Base-by-base conservation (phyloP, 2,888 invertebrate genomes). In the Junonia oenone region DNA sequence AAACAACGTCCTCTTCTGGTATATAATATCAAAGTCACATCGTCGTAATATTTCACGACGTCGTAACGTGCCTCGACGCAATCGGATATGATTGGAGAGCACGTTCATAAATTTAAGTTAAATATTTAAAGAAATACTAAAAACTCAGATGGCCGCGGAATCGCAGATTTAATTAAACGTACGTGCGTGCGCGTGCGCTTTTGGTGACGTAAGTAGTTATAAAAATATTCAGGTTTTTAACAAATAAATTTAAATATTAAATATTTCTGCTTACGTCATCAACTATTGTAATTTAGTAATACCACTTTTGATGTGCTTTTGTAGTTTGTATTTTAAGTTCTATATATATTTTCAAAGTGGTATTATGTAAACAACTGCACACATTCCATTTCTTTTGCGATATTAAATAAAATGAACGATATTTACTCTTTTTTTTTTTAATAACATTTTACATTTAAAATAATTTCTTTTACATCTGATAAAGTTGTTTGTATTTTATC, bases 191-290 rank as follows among this genome's bases (percentile, higher is more conserved):
- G 8, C 6, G 6, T 2, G 8, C 2, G 1, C 2, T 13, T 40
- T 43, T 43, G 43, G 43, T 43, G 43, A 26, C 43, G 43, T 43
- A 26, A 43, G 26, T 26, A 26, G 26, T n/a, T n/a, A n/a, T n/a
- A n/a, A n/a, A n/a, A n/a, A n/a, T n/a, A n/a, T n/a, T n/a, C n/a
- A n/a, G n/a, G n/a, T n/a, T n/a, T n/a, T n/a, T n/a, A n/a, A n/a
- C n/a, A n/a, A n/a, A n/a, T n/a, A n/a, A n/a, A n/a, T n/a, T n/a
- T n/a, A n/a, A n/a, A n/a, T n/a, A n/a, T n/a, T n/a, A n/a, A n/a
- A n/a, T n/a, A n/a, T n/a, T n/a, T 38, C 19, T 40, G 38, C 4
- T 40, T 40, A 40, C 38, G 38, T 15, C 38, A 19, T 11, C 38
- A 40, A 40, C 11, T 19, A n/a, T 19, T 4, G 15, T 19, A 5